Percentiles rank a stretch among this genome's conserved stretches.
phyloP scores from a whole-genome alignment of 2,888 invertebrate genomes.

The Spicauda simplicius region DNA sequence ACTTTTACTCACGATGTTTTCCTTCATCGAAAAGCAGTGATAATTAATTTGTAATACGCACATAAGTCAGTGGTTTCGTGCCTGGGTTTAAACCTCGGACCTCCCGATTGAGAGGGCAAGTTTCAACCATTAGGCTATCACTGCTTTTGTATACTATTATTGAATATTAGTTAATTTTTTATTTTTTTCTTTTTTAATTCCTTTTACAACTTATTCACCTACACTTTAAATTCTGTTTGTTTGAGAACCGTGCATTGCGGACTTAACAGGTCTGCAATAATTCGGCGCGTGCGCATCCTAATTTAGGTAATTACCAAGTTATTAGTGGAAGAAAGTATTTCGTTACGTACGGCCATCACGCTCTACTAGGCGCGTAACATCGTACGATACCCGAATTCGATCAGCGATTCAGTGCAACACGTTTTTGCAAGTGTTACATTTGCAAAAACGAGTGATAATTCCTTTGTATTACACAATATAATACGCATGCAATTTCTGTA shows the following conservation, averaged over 20 bases:
- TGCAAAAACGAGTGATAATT: slow-evolving; percentile 15
- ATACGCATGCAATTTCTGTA: not conserved
- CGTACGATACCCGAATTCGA: slow-evolving; percentile 30
- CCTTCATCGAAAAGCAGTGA: too few species aligned
- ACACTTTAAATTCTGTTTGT: not conserved
- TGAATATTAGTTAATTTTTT: too few species aligned
- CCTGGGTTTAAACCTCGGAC: too few species aligned
- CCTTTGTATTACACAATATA: slow-evolving; percentile 6
- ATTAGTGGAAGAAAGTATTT: slow-evolving; percentile 48
- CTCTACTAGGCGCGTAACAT: slow-evolving; percentile 34
- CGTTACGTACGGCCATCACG: slow-evolving; percentile 40
- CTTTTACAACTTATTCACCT: too few species aligned
- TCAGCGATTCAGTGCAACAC: not conserved
- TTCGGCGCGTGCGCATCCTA: slow-evolving; percentile 26
- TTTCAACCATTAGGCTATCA: too few species aligned
- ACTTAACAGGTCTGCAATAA: not conserved
- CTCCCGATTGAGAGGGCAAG: too few species aligned
- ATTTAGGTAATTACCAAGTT: slow-evolving; percentile 43
- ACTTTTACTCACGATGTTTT: too few species aligned
- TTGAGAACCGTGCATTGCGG: not conserved
- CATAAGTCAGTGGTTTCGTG: too few species aligned
- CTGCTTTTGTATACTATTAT: too few species aligned
- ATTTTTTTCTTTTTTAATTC: too few species aligned
- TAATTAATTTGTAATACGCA: too few species aligned
- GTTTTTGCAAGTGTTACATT: slow-evolving; percentile 21